Evolutionary conservation across 2,113 vertebrate genomes (phyloP).

Genomic region (Varanus salvator): DNA sequence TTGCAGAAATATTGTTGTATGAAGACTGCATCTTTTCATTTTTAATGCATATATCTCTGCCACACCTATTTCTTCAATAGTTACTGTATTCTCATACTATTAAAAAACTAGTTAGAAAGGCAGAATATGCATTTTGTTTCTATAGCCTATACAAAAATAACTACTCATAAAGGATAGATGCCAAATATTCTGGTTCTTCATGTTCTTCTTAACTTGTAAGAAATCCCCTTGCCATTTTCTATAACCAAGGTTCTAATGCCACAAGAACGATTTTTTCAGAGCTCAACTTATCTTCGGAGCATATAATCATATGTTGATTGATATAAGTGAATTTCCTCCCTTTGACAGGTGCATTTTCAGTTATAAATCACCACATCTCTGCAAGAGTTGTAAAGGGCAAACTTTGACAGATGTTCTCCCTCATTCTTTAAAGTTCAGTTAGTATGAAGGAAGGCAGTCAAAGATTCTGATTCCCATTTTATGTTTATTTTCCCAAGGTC

Average conservation of each 20-base stretch:
- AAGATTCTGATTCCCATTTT: not conserved
- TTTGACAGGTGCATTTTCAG: not conserved
- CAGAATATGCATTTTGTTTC: not conserved
- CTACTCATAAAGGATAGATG: not conserved
- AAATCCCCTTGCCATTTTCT: not conserved
- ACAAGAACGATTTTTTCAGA: not conserved
- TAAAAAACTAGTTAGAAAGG: not conserved
- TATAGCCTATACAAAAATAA: not conserved
- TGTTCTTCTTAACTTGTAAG: not conserved
- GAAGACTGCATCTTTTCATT: not conserved
- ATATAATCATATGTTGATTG: not conserved
- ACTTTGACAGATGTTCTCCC: not conserved
- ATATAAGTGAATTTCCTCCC: not conserved
- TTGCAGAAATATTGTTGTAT: not conserved
- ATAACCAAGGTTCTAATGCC: not conserved
- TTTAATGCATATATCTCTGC: not conserved
- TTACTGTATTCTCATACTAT: not conserved
- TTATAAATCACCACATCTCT: not conserved
- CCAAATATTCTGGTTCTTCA: not conserved
- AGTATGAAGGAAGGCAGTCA: not conserved
- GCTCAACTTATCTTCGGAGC: not conserved
- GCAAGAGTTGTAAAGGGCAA: not conserved
- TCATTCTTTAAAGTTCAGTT: not conserved
- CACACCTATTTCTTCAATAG: not conserved
- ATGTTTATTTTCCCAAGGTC: conserved; percentile 19